Base-by-base conservation (phyloP, 2,113 vertebrate species). In the Gallinago jamesoni region DNA sequence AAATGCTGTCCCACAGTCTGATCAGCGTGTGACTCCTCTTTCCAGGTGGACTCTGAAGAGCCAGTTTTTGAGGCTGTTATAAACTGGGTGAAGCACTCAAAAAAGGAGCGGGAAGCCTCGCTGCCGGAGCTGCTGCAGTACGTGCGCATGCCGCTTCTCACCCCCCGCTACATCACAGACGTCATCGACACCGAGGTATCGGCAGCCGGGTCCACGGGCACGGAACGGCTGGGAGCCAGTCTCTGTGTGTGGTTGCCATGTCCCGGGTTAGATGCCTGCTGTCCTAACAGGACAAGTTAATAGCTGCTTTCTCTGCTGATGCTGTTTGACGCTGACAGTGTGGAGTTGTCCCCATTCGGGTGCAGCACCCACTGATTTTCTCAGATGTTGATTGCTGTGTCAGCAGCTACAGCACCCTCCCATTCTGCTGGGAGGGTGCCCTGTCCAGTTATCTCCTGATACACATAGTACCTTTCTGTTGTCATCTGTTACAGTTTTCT, bases 11-110 rank as follows among this genome's bases (percentile, higher is more conserved):
- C 79, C 50, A 20, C 59, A 19, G 2, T 8, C 19, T 84, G 67
- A 6, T 39, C 41, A 6, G 6, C 13, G 0, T 4, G 35, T 84
- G 25, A 27, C 19, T 87, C 28, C 66, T 94, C 25, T 84, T 33
- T 86, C 16, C 67, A 99, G 99, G 99, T 99, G 96, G 99, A 99
- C 94, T 99, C 99, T 0, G 99, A 99, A 89, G 99, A 99, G 96
- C 99, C 99, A 0, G 99, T 99, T 28, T 99, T 99, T 47, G 99
- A 99, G 93, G 99, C 99, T 0, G 99, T 99, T 39, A 97, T 99
- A 55, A 99, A 99, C 95, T 99, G 99, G 99, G 99, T 99, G 96
- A 99, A 99, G 92, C 99, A 99, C 97, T 98, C 98, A 1, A 98
- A 99, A 67, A 99, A 99, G 80, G 99, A 99, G 66, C 98, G 99